These are phyloP conservation scores for Fistularia commersonii DNA, from an alignment of 2,797 vertebrate species.

Conservation along the genomic window DNA sequence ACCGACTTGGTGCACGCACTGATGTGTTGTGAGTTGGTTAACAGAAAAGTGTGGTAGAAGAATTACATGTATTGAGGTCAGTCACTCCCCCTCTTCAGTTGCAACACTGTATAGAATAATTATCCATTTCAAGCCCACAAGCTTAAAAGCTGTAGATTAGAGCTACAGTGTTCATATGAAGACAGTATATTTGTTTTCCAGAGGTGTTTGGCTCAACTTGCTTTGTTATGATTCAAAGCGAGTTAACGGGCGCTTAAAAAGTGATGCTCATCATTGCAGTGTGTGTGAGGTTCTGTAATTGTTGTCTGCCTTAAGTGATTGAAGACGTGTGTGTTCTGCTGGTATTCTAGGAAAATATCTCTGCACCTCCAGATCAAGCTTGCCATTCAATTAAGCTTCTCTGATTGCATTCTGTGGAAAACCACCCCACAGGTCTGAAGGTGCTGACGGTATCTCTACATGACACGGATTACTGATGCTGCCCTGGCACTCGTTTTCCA, in stretches of 20 bases:
- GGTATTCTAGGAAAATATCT: conserved; percentile 40
- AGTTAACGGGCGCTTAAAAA: conserved; percentile 3
- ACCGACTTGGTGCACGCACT: conserved; percentile 26
- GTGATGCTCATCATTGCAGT: conserved; percentile 21
- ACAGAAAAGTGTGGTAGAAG: conserved; percentile 52
- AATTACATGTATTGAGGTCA: conserved; percentile 76
- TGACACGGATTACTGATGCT: conserved; percentile 44
- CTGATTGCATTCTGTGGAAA: conserved; percentile 47
- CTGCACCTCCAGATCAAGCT: conserved; percentile 27
- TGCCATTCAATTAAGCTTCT: conserved; percentile 43
- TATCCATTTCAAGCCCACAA: conserved; percentile 4
- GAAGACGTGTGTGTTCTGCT: conserved; percentile 34
- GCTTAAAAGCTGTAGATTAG: conserved; percentile 13
- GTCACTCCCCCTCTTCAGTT: conserved; percentile 43
- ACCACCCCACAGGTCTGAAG: conserved; percentile 22
- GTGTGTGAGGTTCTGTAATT: conserved; percentile 37
- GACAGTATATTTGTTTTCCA: conserved; percentile 8
- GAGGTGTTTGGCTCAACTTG: background rate
- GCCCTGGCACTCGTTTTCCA: conserved; percentile 25
- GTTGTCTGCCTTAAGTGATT: conserved; percentile 34
- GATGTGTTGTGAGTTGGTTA: conserved; percentile 45
- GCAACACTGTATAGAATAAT: conserved; percentile 18
- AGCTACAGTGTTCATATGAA: conserved; percentile 3
- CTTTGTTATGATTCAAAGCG: background rate
- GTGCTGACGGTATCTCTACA: conserved; percentile 37